Conservation (phyloP, 2,797 vertebrate genomes). For the Sebastolobus alascanus region DNA sequence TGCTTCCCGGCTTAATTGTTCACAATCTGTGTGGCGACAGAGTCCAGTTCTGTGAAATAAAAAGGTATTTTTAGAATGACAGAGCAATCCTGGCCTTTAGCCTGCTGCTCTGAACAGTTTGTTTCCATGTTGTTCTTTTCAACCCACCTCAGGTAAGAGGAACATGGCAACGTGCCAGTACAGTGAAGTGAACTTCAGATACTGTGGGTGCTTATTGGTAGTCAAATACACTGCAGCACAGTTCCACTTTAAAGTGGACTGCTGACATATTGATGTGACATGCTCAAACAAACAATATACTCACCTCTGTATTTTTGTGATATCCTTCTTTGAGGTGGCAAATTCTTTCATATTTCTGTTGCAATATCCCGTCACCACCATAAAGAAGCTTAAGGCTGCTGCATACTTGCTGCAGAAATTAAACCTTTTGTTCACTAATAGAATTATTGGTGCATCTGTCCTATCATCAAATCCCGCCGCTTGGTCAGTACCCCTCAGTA, state of each 20-base stretch:
- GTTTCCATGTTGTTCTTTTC: slow-evolving; percentile 29
- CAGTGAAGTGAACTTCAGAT: slow-evolving; percentile 27
- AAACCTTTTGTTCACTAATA: background rate
- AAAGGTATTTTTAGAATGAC: background rate
- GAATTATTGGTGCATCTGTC: background rate
- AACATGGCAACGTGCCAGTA: slow-evolving; percentile 13
- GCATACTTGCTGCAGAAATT: background rate
- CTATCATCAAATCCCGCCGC: background rate
- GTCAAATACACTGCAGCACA: slow-evolving; percentile 26
- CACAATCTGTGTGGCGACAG: slow-evolving; percentile 43
- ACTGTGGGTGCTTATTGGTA: slow-evolving; percentile 16
- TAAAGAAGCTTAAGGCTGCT: background rate
- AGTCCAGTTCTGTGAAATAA: slow-evolving; percentile 36
- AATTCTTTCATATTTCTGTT: background rate
- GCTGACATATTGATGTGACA: background rate
- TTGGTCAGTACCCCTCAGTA: no score
- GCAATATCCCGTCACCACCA: background rate
- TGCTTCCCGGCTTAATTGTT: slow-evolving; percentile 57
- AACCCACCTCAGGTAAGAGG: slow-evolving; percentile 18
- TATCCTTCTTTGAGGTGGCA: background rate
- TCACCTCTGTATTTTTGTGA: background rate
- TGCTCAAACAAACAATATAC: background rate
- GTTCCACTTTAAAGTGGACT: slow-evolving; percentile 9
- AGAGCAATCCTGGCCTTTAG: slow-evolving; percentile 28
- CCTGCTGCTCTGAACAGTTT: slow-evolving; percentile 30